Evolutionary conservation across 2,888 invertebrate species (phyloP).

Genomic region (Cheilosia vernalis): DNA sequence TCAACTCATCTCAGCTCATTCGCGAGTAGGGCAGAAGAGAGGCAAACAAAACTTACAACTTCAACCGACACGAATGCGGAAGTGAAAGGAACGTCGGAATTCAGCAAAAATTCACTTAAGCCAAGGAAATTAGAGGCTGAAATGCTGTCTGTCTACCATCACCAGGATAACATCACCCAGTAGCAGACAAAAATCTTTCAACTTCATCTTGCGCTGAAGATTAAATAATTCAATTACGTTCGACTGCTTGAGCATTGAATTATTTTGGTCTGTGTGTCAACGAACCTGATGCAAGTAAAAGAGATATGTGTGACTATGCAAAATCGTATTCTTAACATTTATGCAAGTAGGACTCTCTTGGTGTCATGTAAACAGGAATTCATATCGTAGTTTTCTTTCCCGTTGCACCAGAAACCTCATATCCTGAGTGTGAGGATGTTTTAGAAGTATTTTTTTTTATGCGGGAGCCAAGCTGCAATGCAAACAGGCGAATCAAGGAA

Average conservation of each 20-base stretch:
- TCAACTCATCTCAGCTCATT: too few species aligned
- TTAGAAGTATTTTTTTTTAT: constrained; percentile 26
- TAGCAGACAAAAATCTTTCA: constrained; percentile 49
- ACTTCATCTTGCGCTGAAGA: constrained; percentile 53
- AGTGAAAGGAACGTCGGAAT: constrained; percentile 66
- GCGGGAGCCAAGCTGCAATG: constrained; percentile 55
- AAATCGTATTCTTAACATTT: constrained; percentile 44
- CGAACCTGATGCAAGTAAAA: constrained; percentile 37
- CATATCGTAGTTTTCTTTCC: constrained; percentile 13
- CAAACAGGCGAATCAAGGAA: constrained; percentile 53
- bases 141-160: background rate
- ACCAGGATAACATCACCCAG: background rate
- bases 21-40: background rate
- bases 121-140: constrained; percentile 65
- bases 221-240: constrained; percentile 72
- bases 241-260: constrained; percentile 66
- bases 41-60: constrained; percentile 33
- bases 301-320: constrained; percentile 37
- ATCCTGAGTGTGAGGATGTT: constrained; percentile 35
- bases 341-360: constrained; percentile 43
- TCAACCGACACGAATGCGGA: constrained; percentile 51
- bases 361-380: constrained; percentile 59
- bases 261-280: constrained; percentile 67
- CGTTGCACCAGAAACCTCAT: constrained; percentile 20
- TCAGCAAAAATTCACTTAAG: constrained; percentile 69